Conservation (phyloP, 2,888 invertebrate species). For the Globia sparganii region DNA sequence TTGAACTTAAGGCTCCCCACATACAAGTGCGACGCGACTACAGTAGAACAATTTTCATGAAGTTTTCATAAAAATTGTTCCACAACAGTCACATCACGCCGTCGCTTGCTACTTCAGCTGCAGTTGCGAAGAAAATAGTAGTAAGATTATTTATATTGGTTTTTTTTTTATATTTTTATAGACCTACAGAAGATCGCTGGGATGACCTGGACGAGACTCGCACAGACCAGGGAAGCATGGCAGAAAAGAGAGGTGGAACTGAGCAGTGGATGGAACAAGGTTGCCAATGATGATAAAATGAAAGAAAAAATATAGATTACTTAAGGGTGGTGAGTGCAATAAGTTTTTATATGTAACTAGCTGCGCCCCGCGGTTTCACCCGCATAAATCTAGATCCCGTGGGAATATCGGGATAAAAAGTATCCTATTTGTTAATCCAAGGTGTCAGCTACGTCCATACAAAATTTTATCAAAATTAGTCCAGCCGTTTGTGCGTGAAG, state of each 20-base stretch:
- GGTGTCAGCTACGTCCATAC: too few species aligned
- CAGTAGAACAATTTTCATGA: not conserved
- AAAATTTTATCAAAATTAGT: too few species aligned
- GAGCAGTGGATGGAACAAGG: not conserved
- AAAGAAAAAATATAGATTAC: not conserved
- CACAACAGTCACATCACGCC: not conserved
- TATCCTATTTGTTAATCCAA: too few species aligned
- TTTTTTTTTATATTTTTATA: too few species aligned
- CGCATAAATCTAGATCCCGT: too few species aligned
- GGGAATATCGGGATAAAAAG: too few species aligned
- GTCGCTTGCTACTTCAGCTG: not conserved
- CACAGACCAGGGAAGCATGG: not conserved
- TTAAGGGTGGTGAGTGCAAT: not conserved
- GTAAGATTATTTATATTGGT: not conserved
- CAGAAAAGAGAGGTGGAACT: not conserved
- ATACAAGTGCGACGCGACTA: not conserved
- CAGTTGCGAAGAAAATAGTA: not conserved
- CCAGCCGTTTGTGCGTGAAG: too few species aligned
- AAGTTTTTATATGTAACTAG: slow-evolving; percentile 4
- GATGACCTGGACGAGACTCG: not conserved
- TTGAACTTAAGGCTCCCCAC: not conserved
- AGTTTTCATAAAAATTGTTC: not conserved
- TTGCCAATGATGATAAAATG: not conserved
- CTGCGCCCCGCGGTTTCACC: too few species aligned
- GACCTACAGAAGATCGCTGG: not conserved